A percentile compares a stretch with the other conserved stretches of the same genome.
Evolutionary conservation across 1,140 invertebrate species (phyloP).

Genomic region (Lucilia sericata): DNA sequence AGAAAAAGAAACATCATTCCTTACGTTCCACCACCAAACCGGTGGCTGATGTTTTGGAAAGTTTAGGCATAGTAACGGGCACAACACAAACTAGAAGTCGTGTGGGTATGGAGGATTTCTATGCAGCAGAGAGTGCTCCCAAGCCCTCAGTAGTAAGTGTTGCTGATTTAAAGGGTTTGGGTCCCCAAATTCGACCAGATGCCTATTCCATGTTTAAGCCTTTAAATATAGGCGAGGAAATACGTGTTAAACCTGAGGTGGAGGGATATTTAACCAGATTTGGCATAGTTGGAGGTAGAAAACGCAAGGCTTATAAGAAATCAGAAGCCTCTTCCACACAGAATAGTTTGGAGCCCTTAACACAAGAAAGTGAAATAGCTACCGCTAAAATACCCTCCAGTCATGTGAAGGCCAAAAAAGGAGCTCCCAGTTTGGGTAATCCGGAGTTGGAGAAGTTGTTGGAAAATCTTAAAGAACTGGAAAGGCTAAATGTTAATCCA

Average conservation of each 20-base stretch:
- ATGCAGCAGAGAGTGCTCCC: slow-evolving; percentile 61
- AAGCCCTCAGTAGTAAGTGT: slow-evolving; percentile 51
- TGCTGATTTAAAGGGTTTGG: slow-evolving; percentile 55
- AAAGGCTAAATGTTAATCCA: slow-evolving; percentile 66
- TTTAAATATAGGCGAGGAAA: slow-evolving; percentile 63
- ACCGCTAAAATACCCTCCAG: slow-evolving; percentile 45
- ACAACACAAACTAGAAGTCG: slow-evolving; percentile 54
- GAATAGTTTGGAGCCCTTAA: slow-evolving; percentile 38
- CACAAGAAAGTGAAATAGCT: slow-evolving; percentile 46
- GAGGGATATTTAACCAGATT: slow-evolving; percentile 64
- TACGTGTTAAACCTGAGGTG: slow-evolving; percentile 63
- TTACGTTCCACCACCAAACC: slow-evolving; percentile 56
- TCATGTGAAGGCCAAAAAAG: slow-evolving; percentile 7
- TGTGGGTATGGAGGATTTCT: slow-evolving; percentile 60
- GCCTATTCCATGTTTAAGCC: slow-evolving; percentile 65
- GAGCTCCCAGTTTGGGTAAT: slow-evolving; percentile 39
- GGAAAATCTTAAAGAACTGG: slow-evolving; percentile 62
- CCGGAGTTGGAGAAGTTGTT: slow-evolving; percentile 59
- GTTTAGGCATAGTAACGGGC: slow-evolving; percentile 60
- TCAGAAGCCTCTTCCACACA: slow-evolving; percentile 10
- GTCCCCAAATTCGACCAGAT: slow-evolving; percentile 59
- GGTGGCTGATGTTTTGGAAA: slow-evolving; percentile 62
- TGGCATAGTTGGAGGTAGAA: slow-evolving; percentile 56
- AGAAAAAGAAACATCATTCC: neutral
- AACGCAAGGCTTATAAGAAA: slow-evolving; percentile 58